Conservation (phyloP, 1,140 invertebrate genomes). For the Ceratitis capitata region DNA sequence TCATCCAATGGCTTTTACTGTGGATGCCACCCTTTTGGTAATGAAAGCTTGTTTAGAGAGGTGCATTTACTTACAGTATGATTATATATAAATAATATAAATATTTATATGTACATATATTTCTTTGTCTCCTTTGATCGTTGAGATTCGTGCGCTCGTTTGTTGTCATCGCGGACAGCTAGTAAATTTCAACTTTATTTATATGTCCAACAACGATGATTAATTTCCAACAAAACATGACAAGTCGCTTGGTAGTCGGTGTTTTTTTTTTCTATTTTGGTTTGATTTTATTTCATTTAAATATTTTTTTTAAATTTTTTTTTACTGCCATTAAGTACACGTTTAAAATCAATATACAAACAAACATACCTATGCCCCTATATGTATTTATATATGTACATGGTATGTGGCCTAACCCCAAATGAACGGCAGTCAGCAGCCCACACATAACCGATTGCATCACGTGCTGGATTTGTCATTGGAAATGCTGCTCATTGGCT, state of each 20-base stretch:
- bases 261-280: neutral
- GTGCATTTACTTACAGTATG: neutral
- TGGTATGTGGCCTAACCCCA: neutral
- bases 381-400: neutral
- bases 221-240: slow-evolving; percentile 17
- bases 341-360: too few relatives aligned
- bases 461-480: neutral
- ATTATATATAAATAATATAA: neutral
- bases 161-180: neutral
- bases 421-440: neutral
- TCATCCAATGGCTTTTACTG: neutral
- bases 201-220: neutral
- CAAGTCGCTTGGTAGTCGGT: neutral
- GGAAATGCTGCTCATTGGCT: neutral
- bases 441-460: neutral
- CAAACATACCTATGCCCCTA: neutral
- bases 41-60: neutral
- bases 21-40: neutral
- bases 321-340: too few relatives aligned
- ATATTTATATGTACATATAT: neutral
- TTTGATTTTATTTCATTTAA: neutral
- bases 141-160: neutral
- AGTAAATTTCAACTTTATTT: neutral
- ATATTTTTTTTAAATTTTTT: too few relatives aligned
- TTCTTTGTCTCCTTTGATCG: neutral